Evolutionary conservation across 2,113 vertebrate species (phyloP).

Genomic region (Epinephelus lanceolatus): DNA sequence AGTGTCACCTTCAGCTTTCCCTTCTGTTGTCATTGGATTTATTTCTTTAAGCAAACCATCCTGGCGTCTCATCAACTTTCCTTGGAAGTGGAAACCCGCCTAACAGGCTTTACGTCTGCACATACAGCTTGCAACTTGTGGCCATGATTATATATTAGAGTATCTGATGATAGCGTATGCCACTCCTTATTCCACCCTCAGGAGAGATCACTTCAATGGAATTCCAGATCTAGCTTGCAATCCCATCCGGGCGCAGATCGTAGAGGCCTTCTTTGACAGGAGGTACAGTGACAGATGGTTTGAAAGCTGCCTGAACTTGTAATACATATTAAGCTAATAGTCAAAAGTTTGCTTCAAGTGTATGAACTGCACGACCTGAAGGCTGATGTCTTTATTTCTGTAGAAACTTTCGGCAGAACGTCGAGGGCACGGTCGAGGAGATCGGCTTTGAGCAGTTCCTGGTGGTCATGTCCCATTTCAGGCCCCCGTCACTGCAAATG

Average conservation of each 20-base stretch:
- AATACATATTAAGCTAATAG: neutral
- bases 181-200: constrained; percentile 66
- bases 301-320: neutral
- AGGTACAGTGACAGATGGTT: constrained; percentile 79
- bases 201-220: constrained; percentile 90
- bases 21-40: neutral
- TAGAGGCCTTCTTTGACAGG: constrained; percentile 95
- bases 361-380: too few species aligned
- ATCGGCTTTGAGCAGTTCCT: constrained; percentile 96
- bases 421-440: constrained; percentile 86
- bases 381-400: neutral
- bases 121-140: neutral
- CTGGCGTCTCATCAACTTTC: neutral
- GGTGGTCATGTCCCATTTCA: constrained; percentile 95
- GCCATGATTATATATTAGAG: neutral
- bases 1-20: neutral
- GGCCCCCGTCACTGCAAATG: constrained; percentile 87
- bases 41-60: neutral
- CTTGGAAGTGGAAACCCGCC: constrained; percentile 34
- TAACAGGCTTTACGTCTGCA: constrained; percentile 28
- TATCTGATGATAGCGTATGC: neutral
- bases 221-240: constrained; percentile 92
- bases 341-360: neutral
- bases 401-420: constrained; percentile 89
- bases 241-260: constrained; percentile 91